These are phyloP conservation scores for Beris chalybata DNA, from an alignment of 2,888 invertebrate genomes.

Conservation along the genomic window DNA sequence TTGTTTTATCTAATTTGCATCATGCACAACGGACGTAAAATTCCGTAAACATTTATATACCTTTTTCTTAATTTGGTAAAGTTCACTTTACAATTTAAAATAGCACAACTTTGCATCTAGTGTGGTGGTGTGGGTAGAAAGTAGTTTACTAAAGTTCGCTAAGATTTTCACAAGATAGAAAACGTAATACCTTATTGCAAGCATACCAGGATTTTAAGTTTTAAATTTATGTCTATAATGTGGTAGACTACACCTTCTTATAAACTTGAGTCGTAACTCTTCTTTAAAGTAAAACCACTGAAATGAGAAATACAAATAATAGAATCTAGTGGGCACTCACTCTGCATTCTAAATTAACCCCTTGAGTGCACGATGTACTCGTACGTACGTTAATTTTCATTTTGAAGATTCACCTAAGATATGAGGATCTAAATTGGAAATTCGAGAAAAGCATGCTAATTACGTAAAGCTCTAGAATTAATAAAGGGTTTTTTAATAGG, in stretches of 20 bases:
- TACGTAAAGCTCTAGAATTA: too few relatives aligned
- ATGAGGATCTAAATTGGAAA: too few relatives aligned
- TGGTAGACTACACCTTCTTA: neutral
- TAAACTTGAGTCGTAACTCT: conserved; percentile 28
- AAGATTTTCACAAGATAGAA: conserved; percentile 1
- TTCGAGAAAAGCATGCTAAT: too few relatives aligned
- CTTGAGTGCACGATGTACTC: conserved; percentile 12
- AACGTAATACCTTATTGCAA: too few relatives aligned
- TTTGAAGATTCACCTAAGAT: neutral
- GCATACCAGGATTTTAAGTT: conserved; percentile 12
- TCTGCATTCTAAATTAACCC: conserved; percentile 5
- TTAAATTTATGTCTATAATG: conserved; percentile 4
- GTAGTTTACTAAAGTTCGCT: neutral
- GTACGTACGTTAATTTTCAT: conserved; percentile 13
- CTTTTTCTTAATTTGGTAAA: too few relatives aligned
- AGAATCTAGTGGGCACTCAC: neutral
- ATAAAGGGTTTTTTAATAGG: too few relatives aligned
- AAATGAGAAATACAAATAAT: conserved; percentile 33
- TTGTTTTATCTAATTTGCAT: too few relatives aligned
- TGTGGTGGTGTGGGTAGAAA: too few relatives aligned
- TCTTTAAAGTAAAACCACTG: conserved; percentile 29
- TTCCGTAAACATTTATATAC: too few relatives aligned
- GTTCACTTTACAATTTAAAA: too few relatives aligned
- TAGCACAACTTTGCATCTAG: too few relatives aligned
- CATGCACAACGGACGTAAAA: too few relatives aligned